A percentile compares a stretch with the other conserved stretches of the same genome.
Evolutionary conservation across 2,113 vertebrate species (phyloP).

Genomic region (Tylochromis polylepis): DNA sequence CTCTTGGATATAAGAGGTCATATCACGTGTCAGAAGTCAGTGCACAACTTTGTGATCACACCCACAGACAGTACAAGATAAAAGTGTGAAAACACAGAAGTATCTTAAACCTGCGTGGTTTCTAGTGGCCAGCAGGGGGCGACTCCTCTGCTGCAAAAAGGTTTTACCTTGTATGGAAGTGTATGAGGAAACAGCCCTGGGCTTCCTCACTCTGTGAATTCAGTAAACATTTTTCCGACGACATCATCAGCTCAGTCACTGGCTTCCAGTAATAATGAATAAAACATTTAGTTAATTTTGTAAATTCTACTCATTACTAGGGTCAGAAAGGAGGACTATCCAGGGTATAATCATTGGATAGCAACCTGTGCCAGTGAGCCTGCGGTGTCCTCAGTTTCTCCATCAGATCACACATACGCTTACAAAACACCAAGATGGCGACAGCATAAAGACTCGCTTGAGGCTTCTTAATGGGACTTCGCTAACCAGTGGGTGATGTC

Average conservation of each 20-base stretch:
- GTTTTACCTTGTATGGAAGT: fast-evolving
- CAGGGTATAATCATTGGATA: background rate
- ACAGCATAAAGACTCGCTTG: background rate
- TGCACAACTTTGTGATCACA: background rate
- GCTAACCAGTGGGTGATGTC: background rate
- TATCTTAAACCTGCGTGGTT: background rate
- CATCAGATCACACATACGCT: background rate
- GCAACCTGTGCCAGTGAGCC: fast-evolving
- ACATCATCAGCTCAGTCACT: background rate
- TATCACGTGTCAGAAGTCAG: fast-evolving
- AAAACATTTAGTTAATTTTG: fast-evolving
- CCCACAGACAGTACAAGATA: background rate
- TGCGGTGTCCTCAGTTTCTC: background rate
- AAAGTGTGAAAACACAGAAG: background rate
- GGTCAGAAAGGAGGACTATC: background rate
- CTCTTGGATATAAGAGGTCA: background rate
- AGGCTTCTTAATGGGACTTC: background rate
- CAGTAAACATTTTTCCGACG: background rate
- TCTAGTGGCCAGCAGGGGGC: background rate
- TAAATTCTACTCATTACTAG: background rate
- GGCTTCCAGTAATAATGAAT: background rate
- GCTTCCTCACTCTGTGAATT: background rate
- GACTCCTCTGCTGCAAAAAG: background rate
- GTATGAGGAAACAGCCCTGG: background rate
- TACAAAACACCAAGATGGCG: background rate